Conservation (phyloP, 2,113 vertebrate species). For the Psilopsiagon aymara region DNA sequence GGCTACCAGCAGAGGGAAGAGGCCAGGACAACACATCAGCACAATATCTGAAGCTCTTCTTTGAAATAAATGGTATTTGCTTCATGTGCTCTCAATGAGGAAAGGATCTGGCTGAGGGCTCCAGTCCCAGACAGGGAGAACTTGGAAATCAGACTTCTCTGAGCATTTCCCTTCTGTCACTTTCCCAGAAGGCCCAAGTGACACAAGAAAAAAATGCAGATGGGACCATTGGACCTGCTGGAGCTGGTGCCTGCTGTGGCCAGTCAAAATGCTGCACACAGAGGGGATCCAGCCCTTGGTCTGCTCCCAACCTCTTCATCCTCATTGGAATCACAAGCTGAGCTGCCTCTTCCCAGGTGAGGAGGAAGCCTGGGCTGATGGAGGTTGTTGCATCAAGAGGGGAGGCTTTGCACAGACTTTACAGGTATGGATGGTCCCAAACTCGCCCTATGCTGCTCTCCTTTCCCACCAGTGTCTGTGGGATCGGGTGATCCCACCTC, state of each 20-base stretch:
- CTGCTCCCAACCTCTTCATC: background rate
- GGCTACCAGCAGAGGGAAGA: background rate
- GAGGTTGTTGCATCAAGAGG: background rate
- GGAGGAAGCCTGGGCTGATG: background rate
- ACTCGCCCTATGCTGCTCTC: background rate
- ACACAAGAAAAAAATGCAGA: background rate
- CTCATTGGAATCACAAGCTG: rapidly evolving
- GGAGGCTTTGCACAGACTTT: background rate
- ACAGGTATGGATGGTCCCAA: background rate
- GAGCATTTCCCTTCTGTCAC: background rate
- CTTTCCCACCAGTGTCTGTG: background rate
- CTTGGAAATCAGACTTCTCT: slow-evolving; percentile 1
- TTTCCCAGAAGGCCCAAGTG: slow-evolving; percentile 1
- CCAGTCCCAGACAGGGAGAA: background rate
- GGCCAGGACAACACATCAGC: background rate
- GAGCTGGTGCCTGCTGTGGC: rapidly evolving
- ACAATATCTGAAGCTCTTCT: background rate
- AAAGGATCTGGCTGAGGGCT: background rate
- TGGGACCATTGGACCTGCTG: background rate
- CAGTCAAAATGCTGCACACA: background rate
- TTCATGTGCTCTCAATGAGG: background rate
- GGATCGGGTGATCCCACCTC: background rate
- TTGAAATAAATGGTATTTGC: background rate
- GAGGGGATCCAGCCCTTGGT: background rate
- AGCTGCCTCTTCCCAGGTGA: background rate